Evolutionary conservation across 2,113 vertebrate genomes (phyloP).

Genomic region (Copsychus sechellarum): DNA sequence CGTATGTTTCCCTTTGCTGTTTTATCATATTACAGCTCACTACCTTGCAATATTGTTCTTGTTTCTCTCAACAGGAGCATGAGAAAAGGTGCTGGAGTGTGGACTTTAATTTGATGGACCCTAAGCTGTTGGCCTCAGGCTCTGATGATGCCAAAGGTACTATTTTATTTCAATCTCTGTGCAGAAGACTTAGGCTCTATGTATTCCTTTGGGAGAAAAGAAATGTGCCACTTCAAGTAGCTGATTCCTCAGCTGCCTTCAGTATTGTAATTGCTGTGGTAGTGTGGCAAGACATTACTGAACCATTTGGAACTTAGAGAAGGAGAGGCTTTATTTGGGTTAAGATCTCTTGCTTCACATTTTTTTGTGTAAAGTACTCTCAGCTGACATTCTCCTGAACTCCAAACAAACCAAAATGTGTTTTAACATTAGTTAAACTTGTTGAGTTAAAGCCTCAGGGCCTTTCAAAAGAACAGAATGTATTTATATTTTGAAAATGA

Average conservation of each 20-base stretch:
- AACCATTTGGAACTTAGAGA: not conserved
- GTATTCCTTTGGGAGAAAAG: not conserved
- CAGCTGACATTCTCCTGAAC: not conserved
- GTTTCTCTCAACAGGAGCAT: conserved; percentile 84
- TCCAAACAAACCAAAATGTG: not conserved
- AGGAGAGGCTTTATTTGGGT: not conserved
- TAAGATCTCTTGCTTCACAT: not conserved
- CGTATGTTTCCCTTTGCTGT: not conserved
- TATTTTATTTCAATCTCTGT: not conserved
- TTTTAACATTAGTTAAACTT: conserved; percentile 7
- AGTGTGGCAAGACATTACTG: not conserved
- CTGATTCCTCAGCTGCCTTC: not conserved
- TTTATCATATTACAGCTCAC: not conserved
- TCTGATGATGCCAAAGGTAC: conserved; percentile 99
- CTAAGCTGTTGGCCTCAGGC: conserved; percentile 96
- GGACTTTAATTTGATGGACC: conserved; percentile 99
- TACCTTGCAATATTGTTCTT: conserved; percentile 19
- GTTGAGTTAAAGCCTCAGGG: not conserved
- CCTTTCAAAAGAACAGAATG: not conserved
- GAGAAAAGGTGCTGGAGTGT: conserved; percentile 99
- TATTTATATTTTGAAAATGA: conserved; percentile 9
- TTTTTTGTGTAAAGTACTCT: not conserved
- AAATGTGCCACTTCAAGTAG: not conserved
- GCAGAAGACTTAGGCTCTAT: not conserved
- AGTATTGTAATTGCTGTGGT: not conserved